Conservation (phyloP, 2,797 vertebrate genomes). For the Myoxocephalus aenaeus region DNA sequence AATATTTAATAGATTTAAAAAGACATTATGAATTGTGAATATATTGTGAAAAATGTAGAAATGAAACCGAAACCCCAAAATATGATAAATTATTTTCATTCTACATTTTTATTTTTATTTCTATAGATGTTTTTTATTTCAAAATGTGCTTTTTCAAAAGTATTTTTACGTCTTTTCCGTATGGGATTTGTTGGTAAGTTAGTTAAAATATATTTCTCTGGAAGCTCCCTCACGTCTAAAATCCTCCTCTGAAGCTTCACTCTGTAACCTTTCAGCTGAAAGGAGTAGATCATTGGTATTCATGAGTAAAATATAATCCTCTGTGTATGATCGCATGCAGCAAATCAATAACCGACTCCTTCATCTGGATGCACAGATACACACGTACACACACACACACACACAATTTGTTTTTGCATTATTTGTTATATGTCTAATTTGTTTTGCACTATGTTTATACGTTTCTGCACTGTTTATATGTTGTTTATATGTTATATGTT, state of each 20-base stretch:
- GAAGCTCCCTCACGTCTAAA: background rate
- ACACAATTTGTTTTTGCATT: no score
- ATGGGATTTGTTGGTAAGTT: background rate
- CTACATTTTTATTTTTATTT: background rate
- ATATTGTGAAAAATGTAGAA: background rate
- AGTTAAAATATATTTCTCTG: conserved; percentile 1
- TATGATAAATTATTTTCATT: background rate
- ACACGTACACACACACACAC: no score
- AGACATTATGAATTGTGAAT: background rate
- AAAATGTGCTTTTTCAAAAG: background rate
- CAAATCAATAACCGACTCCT: background rate
- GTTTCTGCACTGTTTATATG: no score
- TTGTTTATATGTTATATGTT: no score
- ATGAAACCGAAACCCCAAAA: background rate
- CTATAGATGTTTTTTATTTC: background rate
- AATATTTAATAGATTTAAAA: background rate
- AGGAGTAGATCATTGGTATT: conserved; percentile 10
- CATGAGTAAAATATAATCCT: conserved; percentile 14
- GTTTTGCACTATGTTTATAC: no score
- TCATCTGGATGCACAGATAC: background rate
- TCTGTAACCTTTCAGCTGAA: background rate
- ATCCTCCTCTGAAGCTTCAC: background rate
- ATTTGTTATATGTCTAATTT: no score
- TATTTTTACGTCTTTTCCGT: background rate
- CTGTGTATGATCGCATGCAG: background rate